A percentile compares a stretch with the other conserved stretches of the same genome.
Conservation (phyloP, 2,797 vertebrate species). For the Myotis vivesi region DNA sequence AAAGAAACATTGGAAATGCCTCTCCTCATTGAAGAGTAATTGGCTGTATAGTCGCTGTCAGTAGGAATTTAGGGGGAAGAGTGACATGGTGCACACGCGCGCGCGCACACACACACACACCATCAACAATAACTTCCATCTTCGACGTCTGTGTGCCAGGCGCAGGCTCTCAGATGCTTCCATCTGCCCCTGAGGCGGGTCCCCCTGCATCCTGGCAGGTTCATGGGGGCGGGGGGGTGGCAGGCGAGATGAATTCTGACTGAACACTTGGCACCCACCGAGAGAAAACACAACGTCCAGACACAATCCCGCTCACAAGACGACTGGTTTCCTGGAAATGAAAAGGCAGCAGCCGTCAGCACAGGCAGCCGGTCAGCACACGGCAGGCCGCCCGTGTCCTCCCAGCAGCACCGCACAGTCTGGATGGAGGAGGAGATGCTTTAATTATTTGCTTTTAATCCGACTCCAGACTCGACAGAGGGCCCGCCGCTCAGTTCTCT, state of each 20-base stretch:
- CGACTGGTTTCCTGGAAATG: conserved; percentile 51
- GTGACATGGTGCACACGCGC: accelerated
- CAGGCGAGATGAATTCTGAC: conserved; percentile 44
- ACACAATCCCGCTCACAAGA: conserved; percentile 53
- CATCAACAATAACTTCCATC: no score
- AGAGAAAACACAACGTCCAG: conserved; percentile 60
- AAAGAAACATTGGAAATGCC: background rate
- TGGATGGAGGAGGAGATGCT: conserved; percentile 72
- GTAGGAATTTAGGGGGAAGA: background rate
- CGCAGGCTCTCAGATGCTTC: background rate
- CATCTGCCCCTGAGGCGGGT: conserved; percentile 11
- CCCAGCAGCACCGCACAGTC: no score
- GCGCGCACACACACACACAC: no score
- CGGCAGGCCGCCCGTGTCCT: conserved; percentile 53
- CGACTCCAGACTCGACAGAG: conserved; percentile 81
- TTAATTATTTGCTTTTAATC: conserved; percentile 84
- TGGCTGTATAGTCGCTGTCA: background rate
- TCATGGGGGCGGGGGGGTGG: background rate
- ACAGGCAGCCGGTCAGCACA: conserved; percentile 62
- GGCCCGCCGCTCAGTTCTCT: conserved; percentile 79
- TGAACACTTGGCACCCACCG: conserved; percentile 59
- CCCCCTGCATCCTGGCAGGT: conserved; percentile 21
- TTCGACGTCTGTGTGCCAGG: background rate
- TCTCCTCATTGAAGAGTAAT: background rate
- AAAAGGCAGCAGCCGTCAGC: conserved; percentile 72